Conservation (phyloP, 2,888 invertebrate species). For the Crossocerus cetratus region DNA sequence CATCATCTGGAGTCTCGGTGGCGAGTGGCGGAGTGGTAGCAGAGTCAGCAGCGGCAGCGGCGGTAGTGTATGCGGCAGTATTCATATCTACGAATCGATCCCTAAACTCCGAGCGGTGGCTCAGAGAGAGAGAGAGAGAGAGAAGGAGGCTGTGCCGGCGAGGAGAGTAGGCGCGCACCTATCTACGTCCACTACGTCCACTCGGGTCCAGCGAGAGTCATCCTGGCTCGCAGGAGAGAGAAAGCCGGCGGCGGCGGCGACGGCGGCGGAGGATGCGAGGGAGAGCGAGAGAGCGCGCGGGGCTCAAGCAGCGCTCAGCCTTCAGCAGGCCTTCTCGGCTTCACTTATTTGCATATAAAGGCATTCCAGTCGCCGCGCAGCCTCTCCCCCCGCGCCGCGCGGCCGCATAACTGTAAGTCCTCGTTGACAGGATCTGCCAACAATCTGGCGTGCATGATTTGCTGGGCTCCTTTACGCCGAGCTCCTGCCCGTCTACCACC, state of each 20-base stretch:
- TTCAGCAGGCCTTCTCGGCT: slow-evolving; percentile 55
- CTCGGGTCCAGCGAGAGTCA: too few relatives aligned
- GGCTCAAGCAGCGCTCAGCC: slow-evolving; percentile 30
- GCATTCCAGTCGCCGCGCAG: slow-evolving; percentile 72
- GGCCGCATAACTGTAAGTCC: slow-evolving; percentile 75
- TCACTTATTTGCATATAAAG: slow-evolving; percentile 76
- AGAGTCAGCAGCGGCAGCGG: slow-evolving; percentile 36
- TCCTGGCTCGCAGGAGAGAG: too few relatives aligned
- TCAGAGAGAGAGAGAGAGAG: too few relatives aligned
- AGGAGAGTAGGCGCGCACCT: too few relatives aligned
- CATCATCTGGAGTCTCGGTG: slow-evolving; percentile 59
- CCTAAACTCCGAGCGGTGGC: slow-evolving; percentile 52
- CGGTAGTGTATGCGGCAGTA: slow-evolving; percentile 38
- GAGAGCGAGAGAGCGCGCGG: too few relatives aligned
- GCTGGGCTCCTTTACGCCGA: slow-evolving; percentile 56
- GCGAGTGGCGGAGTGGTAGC: not conserved
- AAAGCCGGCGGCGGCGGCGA: not conserved
- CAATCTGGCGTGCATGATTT: slow-evolving; percentile 75
- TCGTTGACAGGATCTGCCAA: slow-evolving; percentile 76
- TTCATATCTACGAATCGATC: slow-evolving; percentile 73
- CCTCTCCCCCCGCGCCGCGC: slow-evolving; percentile 64
- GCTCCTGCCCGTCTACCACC: slow-evolving; percentile 7
- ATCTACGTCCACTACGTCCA: too few relatives aligned
- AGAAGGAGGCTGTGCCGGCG: too few relatives aligned
- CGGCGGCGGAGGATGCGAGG: too few relatives aligned